Conservation (phyloP, 2,888 invertebrate species). For the Netelia inedita region DNA sequence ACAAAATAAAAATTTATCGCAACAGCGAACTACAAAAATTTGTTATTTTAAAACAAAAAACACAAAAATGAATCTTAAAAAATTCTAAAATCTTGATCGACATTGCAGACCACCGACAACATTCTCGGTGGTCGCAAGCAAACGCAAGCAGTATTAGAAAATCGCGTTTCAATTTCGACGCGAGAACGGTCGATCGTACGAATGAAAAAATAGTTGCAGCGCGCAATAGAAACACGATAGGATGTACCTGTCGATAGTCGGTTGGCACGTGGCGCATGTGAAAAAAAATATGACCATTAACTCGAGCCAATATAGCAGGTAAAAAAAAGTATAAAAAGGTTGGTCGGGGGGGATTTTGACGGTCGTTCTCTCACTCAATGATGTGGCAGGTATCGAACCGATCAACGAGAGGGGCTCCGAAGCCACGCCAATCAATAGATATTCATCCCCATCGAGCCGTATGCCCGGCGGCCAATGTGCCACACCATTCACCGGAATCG, state of each 20-base stretch:
- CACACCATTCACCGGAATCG: slow-evolving; percentile 74
- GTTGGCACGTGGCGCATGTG: slow-evolving; percentile 65
- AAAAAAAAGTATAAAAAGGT: slow-evolving; percentile 66
- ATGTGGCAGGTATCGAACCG: slow-evolving; percentile 78
- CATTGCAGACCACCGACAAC: no score
- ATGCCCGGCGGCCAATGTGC: slow-evolving; percentile 64
- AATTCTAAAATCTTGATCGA: no score
- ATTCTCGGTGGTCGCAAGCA: no score
- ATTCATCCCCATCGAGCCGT: slow-evolving; percentile 83
- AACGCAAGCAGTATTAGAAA: no score
- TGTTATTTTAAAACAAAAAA: no score
- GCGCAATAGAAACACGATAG: slow-evolving; percentile 1
- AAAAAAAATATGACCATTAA: slow-evolving; percentile 61
- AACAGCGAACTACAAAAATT: no score
- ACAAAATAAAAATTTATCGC: no score
- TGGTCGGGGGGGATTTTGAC: slow-evolving; percentile 11
- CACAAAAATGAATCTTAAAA: no score
- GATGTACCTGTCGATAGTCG: slow-evolving; percentile 64
- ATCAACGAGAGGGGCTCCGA: slow-evolving; percentile 74
- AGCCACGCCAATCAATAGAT: slow-evolving; percentile 83
- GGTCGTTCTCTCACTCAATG: slow-evolving; percentile 58
- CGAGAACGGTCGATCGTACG: neutral
- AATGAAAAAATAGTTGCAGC: neutral
- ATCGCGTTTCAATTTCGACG: neutral
- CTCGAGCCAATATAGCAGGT: slow-evolving; percentile 66